These are phyloP conservation scores for Tetragonula carbonaria DNA, from an alignment of 2,888 invertebrate genomes.

Conservation along the genomic window DNA sequence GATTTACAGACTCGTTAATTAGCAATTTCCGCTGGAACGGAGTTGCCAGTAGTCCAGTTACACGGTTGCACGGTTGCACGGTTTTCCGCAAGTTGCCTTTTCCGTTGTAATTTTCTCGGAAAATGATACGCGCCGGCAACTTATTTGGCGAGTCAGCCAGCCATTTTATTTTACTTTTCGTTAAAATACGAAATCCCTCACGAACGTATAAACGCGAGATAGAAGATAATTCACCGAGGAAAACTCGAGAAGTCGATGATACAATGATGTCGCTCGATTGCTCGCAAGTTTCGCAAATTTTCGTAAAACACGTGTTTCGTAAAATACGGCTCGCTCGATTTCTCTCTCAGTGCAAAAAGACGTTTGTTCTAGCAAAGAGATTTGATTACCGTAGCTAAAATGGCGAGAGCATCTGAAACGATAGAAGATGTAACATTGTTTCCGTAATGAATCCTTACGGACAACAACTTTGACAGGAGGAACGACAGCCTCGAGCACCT, in stretches of 20 bases:
- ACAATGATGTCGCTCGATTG: too few species aligned
- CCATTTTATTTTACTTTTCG: not conserved
- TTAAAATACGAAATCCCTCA: not conserved
- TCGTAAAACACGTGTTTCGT: not conserved
- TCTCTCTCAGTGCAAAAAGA: not conserved
- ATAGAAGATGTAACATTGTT: not conserved
- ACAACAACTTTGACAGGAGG: not conserved
- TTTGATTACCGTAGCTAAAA: not conserved
- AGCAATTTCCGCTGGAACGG: conserved; percentile 39
- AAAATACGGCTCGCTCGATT: not conserved
- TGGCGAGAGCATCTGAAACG: not conserved
- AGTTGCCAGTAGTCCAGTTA: not conserved
- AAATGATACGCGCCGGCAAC: conserved; percentile 2
- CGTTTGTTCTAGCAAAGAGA: not conserved
- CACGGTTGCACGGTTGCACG: conserved; percentile 12
- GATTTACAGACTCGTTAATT: conserved; percentile 55
- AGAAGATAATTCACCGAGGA: too few species aligned
- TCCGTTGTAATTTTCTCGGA: conserved; percentile 12
- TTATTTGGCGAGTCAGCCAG: not conserved
- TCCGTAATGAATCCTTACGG: conserved; percentile 2
- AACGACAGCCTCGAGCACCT: not conserved
- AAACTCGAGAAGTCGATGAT: too few species aligned
- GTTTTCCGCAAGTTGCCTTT: conserved; percentile 32
- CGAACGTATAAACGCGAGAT: too few species aligned
- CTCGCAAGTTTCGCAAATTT: too few species aligned